Evolutionary conservation across 1,140 invertebrate species (phyloP).

Genomic region (Drosophila micromelanica): DNA sequence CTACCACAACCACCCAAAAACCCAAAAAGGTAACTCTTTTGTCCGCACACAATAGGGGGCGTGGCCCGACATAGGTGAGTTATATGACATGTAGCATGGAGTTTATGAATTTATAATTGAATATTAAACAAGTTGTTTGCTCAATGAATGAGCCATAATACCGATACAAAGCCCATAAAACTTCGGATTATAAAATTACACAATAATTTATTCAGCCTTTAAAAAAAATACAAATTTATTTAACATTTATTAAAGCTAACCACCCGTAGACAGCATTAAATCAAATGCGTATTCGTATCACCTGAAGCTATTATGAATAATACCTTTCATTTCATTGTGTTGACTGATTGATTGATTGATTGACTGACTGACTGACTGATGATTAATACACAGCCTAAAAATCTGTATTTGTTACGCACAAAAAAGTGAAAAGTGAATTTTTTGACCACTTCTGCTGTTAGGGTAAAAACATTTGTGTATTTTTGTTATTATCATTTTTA

Average conservation of each 20-base stretch:
- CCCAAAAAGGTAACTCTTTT: constrained; percentile 17
- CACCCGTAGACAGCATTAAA: not conserved
- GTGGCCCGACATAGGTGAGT: constrained; percentile 5
- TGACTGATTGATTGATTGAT: not conserved
- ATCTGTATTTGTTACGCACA: too few species aligned
- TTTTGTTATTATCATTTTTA: too few species aligned
- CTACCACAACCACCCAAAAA: not conserved
- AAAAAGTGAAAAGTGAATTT: too few species aligned
- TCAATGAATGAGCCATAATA: constrained; percentile 15
- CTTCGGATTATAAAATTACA: not conserved
- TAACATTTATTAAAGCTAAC: constrained; percentile 1
- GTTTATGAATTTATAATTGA: constrained; percentile 76
- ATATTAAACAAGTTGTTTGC: constrained; percentile 59
- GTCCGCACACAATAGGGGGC: constrained; percentile 17
- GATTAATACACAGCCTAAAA: too few species aligned
- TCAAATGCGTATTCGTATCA: not conserved
- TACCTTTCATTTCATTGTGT: not conserved
- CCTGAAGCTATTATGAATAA: not conserved
- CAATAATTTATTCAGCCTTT: not conserved
- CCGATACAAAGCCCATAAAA: not conserved
- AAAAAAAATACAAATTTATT: not conserved
- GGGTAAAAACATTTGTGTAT: too few species aligned
- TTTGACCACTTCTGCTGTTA: too few species aligned
- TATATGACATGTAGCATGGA: not conserved
- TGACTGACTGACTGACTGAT: too few species aligned